Base-by-base conservation (phyloP, 2,113 vertebrate genomes). In the Cynopterus brachyotis region DNA sequence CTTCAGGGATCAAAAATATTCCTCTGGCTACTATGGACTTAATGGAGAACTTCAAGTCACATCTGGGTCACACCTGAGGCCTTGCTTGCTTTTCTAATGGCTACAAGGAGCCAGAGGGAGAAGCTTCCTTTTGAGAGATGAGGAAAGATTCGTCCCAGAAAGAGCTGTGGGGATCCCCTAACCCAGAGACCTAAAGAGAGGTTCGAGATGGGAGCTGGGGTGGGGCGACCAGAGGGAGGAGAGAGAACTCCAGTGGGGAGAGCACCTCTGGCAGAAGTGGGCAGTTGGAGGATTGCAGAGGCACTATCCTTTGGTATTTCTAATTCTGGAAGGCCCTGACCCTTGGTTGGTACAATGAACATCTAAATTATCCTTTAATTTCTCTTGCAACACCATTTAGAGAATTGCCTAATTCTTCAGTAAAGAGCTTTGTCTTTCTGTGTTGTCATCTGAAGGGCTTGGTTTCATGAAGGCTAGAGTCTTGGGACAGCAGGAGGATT, bases 301-400 rank as follows among this genome's bases (percentile, higher is more conserved):
- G n/a, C 32, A 37, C 24, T n/a, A 9, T 72, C 13, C 10, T 78
- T 90, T 37, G 15, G 22, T 22, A 59, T 12, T 67, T 28, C 60
- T 86, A 26, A 72, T 72, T 91, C 76, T 57, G n/a, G 50, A 97
- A 88, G 93, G 22, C n/a, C 2, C 6, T 35, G 4, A 75, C 15
- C 80, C 37, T 64, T 76, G 24, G 17, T 30, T 72, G 32, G 59
- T 47, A 76, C 79, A 76, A 55, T 16, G 53, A 13, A 87, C 6
- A 69, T 85, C 57, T 85, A 57, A 92, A 35, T 81, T 73, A 30
- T 94, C 40, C 73, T 76, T 83, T 22, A 42, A 50, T 93, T 90
- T 93, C 76, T 40, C 55, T 13, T 78, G 40, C 3, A 50, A 40
- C 35, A 53, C 75, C 40, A 42, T 24, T 45, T 84, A 35, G n/a